Evolutionary conservation across 1,140 invertebrate species (phyloP).

Genomic region (Halesus radiatus): DNA sequence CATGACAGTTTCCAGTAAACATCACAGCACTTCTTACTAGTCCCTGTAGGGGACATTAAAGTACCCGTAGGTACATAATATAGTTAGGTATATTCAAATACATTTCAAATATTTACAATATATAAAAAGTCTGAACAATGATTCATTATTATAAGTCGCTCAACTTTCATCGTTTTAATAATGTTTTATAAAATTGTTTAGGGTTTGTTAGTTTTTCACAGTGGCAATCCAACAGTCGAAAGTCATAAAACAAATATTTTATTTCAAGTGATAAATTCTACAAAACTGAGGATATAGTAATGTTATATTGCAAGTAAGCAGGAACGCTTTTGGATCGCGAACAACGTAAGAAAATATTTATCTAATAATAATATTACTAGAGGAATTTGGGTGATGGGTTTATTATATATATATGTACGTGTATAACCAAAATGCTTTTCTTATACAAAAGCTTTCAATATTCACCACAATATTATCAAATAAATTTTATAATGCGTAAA

Average conservation of each 20-base stretch:
- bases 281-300: not conserved
- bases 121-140: conserved; percentile 46
- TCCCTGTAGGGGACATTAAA: conserved; percentile 42
- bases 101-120: conserved; percentile 43
- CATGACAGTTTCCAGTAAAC: conserved; percentile 24
- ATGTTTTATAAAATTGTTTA: conserved; percentile 26
- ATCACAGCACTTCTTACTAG: conserved; percentile 52
- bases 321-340: not conserved
- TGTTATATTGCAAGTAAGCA: not conserved
- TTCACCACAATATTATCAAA: conserved; percentile 29
- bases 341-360: not conserved
- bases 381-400: not conserved
- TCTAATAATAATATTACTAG: not conserved
- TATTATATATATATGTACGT: not conserved
- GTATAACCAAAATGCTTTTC: not conserved
- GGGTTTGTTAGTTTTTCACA: not conserved
- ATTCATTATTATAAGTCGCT: conserved; percentile 25
- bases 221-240: conserved; percentile 19
- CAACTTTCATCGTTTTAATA: conserved; percentile 27
- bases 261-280: not conserved
- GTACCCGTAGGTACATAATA: not conserved
- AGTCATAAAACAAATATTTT: not conserved
- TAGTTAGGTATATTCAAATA: conserved; percentile 18
- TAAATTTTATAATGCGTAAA: conserved; percentile 11
- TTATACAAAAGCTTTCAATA: conserved; percentile 32